Percentiles rank a stretch among this genome's conserved stretches.
Conservation (phyloP, 2,888 invertebrate genomes). For the Lasius fuliginosus region DNA sequence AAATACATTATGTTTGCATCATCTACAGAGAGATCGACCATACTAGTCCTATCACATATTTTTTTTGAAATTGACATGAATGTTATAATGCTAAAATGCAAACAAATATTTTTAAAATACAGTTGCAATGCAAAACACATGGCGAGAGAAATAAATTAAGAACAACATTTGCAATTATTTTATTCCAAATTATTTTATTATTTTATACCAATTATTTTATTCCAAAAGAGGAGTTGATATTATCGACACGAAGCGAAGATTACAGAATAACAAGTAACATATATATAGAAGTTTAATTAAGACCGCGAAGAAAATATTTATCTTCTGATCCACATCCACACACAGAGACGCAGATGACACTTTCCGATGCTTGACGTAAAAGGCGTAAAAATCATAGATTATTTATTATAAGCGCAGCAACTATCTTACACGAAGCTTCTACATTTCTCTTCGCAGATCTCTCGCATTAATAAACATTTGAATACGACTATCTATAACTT, state of each 20-base stretch:
- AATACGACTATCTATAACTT: background rate
- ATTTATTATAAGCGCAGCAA: background rate
- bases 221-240: background rate
- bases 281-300: slow-evolving; percentile 32
- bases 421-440: too few species aligned
- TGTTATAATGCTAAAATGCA: background rate
- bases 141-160: background rate
- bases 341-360: background rate
- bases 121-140: background rate
- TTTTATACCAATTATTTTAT: slow-evolving; percentile 6
- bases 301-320: background rate
- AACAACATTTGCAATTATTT: slow-evolving; percentile 15
- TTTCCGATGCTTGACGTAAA: background rate
- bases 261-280: background rate
- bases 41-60: background rate
- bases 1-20: background rate
- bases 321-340: background rate
- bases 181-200: background rate
- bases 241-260: background rate
- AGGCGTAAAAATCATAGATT: background rate
- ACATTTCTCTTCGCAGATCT: too few species aligned
- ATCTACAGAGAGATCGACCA: background rate
- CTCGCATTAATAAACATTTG: too few species aligned
- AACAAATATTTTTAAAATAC: slow-evolving; percentile 3
- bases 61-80: background rate